Conservation (phyloP, 1,140 invertebrate genomes). For the Cotesia typhae region DNA sequence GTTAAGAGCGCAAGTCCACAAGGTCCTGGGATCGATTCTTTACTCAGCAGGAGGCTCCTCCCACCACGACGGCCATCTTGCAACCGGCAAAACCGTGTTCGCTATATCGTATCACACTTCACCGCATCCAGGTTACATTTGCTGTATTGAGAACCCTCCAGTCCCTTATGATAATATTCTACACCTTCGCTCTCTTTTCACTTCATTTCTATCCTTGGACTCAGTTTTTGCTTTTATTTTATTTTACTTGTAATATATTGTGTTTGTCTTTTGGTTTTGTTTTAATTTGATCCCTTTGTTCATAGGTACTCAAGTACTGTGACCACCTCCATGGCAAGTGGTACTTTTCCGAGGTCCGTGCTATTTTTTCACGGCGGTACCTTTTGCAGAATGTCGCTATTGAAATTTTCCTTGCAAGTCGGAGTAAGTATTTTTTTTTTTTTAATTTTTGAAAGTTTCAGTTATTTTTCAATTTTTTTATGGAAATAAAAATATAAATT, state of each 20-base stretch:
- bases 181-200: constrained; percentile 1
- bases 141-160: constrained; percentile 17
- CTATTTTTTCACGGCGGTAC: constrained; percentile 96
- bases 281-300: constrained; percentile 47
- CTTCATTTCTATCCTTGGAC: background rate
- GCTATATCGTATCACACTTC: constrained; percentile 65
- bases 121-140: constrained; percentile 54
- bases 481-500: too few species aligned
- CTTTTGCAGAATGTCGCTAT: constrained; percentile 96
- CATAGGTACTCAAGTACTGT: constrained; percentile 94
- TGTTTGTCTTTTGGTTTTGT: too few species aligned
- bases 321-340: constrained; percentile 98
- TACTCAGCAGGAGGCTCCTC: constrained; percentile 63
- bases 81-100: constrained; percentile 54
- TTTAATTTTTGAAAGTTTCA: background rate
- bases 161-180: background rate
- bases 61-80: constrained; percentile 65
- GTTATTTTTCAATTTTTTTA: too few species aligned
- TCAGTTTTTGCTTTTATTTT: too few species aligned
- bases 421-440: constrained; percentile 80
- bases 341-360: constrained; percentile 98
- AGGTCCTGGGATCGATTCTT: constrained; percentile 65
- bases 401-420: constrained; percentile 97
- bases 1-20: constrained; percentile 59
- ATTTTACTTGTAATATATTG: too few species aligned